phyloP scores from a whole-genome alignment of 2,888 invertebrate species.

The Peribatodes rhomboidaria region DNA sequence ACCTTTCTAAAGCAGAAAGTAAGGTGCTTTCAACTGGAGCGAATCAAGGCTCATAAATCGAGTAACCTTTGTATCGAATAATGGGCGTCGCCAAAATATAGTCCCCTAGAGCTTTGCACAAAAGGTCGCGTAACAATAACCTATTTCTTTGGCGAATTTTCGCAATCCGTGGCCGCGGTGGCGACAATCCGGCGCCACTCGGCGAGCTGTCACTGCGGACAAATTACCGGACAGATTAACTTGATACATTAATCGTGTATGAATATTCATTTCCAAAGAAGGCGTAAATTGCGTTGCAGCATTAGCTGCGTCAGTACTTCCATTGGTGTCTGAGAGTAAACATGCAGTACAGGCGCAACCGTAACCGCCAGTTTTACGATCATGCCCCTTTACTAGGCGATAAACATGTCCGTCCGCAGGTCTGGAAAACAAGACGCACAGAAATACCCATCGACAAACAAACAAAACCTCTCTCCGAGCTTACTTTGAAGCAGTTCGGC shows the following conservation, averaged over 20 bases:
- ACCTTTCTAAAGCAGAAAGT: conserved; percentile 43
- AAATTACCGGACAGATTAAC: conserved; percentile 43
- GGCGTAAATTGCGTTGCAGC: conserved; percentile 10
- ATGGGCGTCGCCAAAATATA: conserved; percentile 62
- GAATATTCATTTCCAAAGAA: conserved; percentile 37
- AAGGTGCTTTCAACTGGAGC: conserved; percentile 31
- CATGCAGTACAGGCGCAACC: conserved; percentile 59
- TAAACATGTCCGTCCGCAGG: conserved; percentile 73
- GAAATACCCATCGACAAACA: conserved; percentile 73
- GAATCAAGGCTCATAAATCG: conserved; percentile 63
- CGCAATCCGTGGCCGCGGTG: conserved; percentile 60
- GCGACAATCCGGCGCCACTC: conserved; percentile 71
- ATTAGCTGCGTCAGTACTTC: conserved; percentile 18
- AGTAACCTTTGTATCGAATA: conserved; percentile 58
- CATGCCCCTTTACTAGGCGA: conserved; percentile 68
- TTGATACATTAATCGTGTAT: conserved; percentile 33
- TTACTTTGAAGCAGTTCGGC: conserved; percentile 44
- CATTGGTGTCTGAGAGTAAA: conserved; percentile 61
- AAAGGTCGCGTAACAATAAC: conserved; percentile 79
- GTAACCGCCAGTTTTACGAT: conserved; percentile 74
- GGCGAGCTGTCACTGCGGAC: conserved; percentile 41
- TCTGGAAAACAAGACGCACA: conserved; percentile 70
- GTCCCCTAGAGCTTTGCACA: conserved; percentile 63
- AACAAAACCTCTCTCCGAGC: conserved; percentile 57
- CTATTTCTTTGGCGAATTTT: conserved; percentile 68